Evolutionary conservation across 2,113 vertebrate species (phyloP).

Genomic region (Daboia siamensis): DNA sequence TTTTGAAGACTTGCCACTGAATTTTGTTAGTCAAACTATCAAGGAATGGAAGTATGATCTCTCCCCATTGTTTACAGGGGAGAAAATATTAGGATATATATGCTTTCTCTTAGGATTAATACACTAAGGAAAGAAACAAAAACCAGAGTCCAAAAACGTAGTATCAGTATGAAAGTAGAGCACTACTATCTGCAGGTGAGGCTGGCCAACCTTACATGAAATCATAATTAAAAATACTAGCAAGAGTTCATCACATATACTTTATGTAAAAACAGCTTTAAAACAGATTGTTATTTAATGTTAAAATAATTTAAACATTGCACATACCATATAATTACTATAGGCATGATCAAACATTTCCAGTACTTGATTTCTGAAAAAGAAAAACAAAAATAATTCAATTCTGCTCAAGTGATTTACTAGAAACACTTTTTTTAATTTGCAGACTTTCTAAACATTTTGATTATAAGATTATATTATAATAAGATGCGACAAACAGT

Average conservation of each 20-base stretch:
- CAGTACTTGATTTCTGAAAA: slow-evolving; percentile 89
- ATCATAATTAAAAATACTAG: neutral
- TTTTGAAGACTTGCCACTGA: neutral
- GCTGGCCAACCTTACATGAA: neutral
- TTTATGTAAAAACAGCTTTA: neutral
- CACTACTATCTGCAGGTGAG: neutral
- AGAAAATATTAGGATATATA: neutral
- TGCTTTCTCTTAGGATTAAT: neutral
- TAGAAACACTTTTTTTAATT: neutral
- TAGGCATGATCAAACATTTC: slow-evolving; percentile 99
- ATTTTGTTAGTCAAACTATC: neutral
- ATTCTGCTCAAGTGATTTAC: neutral
- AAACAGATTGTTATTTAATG: neutral
- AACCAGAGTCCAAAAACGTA: neutral
- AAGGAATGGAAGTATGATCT: neutral
- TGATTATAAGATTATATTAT: neutral
- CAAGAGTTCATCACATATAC: neutral
- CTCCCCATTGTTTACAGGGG: neutral
- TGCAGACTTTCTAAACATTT: neutral
- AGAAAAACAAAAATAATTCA: slow-evolving; percentile 15
- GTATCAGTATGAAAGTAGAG: neutral
- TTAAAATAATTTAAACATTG: neutral
- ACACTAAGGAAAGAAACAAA: neutral
- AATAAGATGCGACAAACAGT: neutral
- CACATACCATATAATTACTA: slow-evolving; percentile 96